Evolutionary conservation across 2,888 invertebrate genomes (phyloP).

Genomic region (Hirudinaria manillensis): DNA sequence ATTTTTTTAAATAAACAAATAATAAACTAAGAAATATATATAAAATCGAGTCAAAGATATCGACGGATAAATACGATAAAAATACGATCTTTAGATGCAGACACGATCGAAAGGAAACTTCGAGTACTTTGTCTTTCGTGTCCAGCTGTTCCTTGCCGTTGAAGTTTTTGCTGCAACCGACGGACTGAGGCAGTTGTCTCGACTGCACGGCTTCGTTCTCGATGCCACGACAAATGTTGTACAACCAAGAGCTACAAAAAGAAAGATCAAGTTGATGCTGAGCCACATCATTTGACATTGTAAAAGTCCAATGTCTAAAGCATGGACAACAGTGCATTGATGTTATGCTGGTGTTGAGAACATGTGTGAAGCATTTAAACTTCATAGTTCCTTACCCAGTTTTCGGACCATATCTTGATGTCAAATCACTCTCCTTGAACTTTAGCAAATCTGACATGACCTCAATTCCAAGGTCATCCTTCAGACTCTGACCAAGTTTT

Average conservation of each 20-base stretch:
- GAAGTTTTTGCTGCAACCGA: slow-evolving; percentile 92
- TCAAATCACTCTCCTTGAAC: slow-evolving; percentile 68
- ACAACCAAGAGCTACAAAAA: slow-evolving; percentile 56
- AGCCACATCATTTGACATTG: background rate
- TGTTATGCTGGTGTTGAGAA: background rate
- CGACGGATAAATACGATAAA: too few relatives aligned
- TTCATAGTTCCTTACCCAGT: slow-evolving; percentile 63
- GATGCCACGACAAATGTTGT: slow-evolving; percentile 76
- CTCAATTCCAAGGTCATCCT: slow-evolving; percentile 67
- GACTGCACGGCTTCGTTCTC: slow-evolving; percentile 80
- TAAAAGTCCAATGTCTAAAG: background rate
- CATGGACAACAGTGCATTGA: background rate
- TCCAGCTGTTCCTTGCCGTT: slow-evolving; percentile 58
- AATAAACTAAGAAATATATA: too few relatives aligned
- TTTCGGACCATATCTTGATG: slow-evolving; percentile 73
- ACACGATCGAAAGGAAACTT: background rate
- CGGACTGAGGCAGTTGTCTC: slow-evolving; percentile 79
- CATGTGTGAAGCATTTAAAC: background rate
- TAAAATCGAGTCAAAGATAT: too few relatives aligned
- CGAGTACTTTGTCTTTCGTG: slow-evolving; percentile 48
- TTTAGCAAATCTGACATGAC: slow-evolving; percentile 73
- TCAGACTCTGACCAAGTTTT: slow-evolving; percentile 78
- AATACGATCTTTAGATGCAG: too few relatives aligned
- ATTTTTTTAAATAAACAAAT: too few relatives aligned
- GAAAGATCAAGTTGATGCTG: background rate